Evolutionary conservation across 2,888 invertebrate genomes (phyloP), one percentile per base, ranked within the genome.

Genomic region (Andrena bicolor): DNA sequence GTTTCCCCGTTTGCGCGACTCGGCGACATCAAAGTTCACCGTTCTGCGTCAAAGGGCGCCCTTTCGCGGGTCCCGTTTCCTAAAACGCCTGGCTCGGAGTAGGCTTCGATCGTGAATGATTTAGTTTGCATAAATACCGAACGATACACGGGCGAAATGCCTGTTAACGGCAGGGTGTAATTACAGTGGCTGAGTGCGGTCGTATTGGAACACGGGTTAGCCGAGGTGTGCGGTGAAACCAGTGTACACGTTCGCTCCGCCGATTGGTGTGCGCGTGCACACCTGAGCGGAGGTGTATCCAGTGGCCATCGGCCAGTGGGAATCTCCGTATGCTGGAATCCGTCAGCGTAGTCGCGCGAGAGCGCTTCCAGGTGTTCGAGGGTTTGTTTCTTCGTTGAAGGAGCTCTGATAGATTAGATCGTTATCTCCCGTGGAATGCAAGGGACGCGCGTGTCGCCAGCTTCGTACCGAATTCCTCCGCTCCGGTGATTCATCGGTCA

Each of bases 71-170:
- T 74, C 74, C 64, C 10, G 51, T 48, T 26, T 41, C 7, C 20
- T 30, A 1, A 3, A 2, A 8, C 30, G 60, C 0, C 16, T 23
- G 2, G 30, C 48, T 58, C 49, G 48, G 69, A 60, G 56, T 51
- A 70, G 70, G 48, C 30, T 49, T 30, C 69, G 74, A 87, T 68
- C 84, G 28, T 72, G 88, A 89, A 90, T 89, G 88, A 90, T 90
- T 90, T 90, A 90, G 90, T 85, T 90, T 88, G 88, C 88, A 86
- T 89, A 88, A 89, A 90, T 88, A 86, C 88, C 88, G 48, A 28
- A 28, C 56, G 70, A 70, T 60, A 70, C 48, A 83, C 86, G 81
- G 83, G 77, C 88, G 86, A 82, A 89, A 88, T 90, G 87, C 80
- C 88, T 86, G 86, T 86, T 90, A 84, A 79, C 75, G 77, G 83